Conservation (phyloP, 2,113 vertebrate species). For the Lophura nycthemera region DNA sequence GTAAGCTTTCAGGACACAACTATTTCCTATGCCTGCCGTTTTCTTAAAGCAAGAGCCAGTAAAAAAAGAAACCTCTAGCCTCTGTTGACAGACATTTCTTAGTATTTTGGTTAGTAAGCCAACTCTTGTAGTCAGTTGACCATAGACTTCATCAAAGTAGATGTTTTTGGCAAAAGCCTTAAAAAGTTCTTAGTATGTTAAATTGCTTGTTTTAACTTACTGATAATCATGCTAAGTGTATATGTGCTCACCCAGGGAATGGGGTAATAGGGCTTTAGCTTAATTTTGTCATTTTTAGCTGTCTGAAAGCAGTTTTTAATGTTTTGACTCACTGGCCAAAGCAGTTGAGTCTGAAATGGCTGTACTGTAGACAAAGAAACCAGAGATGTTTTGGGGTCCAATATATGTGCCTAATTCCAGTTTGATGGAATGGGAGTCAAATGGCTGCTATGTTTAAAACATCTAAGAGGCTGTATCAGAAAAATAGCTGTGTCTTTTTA, state of each 20-base stretch:
- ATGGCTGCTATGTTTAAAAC: neutral
- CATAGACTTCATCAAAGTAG: neutral
- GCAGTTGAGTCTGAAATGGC: neutral
- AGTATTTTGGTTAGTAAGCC: neutral
- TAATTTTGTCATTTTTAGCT: neutral
- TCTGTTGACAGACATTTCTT: neutral
- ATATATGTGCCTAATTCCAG: neutral
- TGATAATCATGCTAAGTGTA: neutral
- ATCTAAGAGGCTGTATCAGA: neutral
- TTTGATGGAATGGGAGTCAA: neutral
- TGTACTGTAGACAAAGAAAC: neutral
- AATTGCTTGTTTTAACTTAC: neutral
- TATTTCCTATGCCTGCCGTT: neutral
- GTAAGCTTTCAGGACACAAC: constrained; percentile 71
- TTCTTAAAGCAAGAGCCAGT: neutral
- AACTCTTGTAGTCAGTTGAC: neutral
- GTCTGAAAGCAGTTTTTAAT: neutral
- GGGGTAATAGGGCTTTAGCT: neutral
- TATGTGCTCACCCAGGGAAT: neutral
- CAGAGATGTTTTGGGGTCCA: neutral
- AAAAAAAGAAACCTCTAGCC: neutral
- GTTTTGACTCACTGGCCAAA: neutral
- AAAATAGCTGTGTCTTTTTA: neutral
- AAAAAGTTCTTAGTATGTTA: neutral
- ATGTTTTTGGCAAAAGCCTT: neutral